Evolutionary conservation across 1,140 invertebrate genomes (phyloP).

Genomic region (Bombus breviceps): DNA sequence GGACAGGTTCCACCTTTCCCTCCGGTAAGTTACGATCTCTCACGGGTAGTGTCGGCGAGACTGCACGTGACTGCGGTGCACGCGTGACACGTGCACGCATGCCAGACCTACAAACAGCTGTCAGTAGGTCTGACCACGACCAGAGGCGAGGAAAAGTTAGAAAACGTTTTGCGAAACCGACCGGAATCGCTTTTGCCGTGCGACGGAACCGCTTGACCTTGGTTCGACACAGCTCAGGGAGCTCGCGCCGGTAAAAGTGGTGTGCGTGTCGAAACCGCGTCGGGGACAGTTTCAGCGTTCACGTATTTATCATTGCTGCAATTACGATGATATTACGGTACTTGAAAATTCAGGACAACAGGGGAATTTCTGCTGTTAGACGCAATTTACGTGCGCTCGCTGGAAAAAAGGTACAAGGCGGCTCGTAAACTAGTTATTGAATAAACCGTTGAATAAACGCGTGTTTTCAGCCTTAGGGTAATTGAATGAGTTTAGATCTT

Average conservation of each 20-base stretch:
- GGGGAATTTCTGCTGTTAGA: not conserved
- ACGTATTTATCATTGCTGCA: conserved; percentile 15
- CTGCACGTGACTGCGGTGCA: conserved; percentile 62
- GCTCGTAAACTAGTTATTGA: too few species aligned
- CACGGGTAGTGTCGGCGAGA: conserved; percentile 30
- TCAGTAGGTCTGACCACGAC: conserved; percentile 51
- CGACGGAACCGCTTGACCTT: conserved; percentile 57
- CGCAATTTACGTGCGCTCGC: not conserved
- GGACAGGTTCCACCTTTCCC: conserved; percentile 47
- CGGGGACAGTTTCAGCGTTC: conserved; percentile 13
- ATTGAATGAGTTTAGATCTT: not conserved
- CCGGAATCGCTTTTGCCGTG: conserved; percentile 46
- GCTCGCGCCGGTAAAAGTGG: conserved; percentile 22
- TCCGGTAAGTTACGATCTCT: conserved; percentile 25
- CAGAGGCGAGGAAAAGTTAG: conserved; percentile 54
- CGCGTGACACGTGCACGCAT: conserved; percentile 68
- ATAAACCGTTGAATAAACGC: not conserved
- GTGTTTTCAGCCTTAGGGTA: not conserved
- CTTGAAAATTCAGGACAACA: conserved; percentile 4
- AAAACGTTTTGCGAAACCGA: conserved; percentile 61
- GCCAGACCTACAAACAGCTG: conserved; percentile 57
- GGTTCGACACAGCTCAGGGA: conserved; percentile 18
- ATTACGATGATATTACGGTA: conserved; percentile 35
- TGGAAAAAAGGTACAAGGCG: not conserved
- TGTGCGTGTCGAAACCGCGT: conserved; percentile 22